Base-by-base conservation (phyloP, 2,113 vertebrate species). In the Sinocyclocheilus rhinocerous region DNA sequence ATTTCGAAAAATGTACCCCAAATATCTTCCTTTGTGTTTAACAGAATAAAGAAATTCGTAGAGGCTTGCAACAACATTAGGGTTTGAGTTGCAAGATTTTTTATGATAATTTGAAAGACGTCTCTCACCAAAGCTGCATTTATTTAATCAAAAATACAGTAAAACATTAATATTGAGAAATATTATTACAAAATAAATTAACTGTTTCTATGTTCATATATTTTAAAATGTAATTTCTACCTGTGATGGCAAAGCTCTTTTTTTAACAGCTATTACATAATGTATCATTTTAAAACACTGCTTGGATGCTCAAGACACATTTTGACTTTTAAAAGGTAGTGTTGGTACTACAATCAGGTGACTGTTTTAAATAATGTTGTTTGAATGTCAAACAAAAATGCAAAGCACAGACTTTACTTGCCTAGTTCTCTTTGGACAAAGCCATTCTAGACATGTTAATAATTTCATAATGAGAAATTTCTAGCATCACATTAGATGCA, bases 311-410 rank as follows among this genome's bases (percentile, higher is more conserved):
- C 16, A 70, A 70, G 20, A 72, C 20, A 12, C 0, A 72, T 42
- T 42, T 72, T 2, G 16, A 42, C 69, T 12, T 72, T 42, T 72
- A 20, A 42, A 42, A 72, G 20, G 36, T n/a, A 42, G 2, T n/a
- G 36, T 72, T 42, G 36, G 36, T 42, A n/a, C 69, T 57, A 81
- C 42, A 24, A 77, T 24, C 61, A 33, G 22, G 5, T 48, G 39
- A 15, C 72, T 24, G 18, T 72, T 70, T 39, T 39, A 72, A 72
- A 72, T 45, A 72, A 72, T 48, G 42, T 26, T 48, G 11, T 76
- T 76, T 76, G 72, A 48, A 76, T 76, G 72, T 45, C 72, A 26
- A 76, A 26, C 72, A 48, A 45, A 48, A 48, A 76, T 15, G n/a
- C 73, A 76, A 59, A 39, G 11, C 55, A 36, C 1, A 42, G 20